A percentile compares a stretch with the other conserved stretches of the same genome.
phyloP scores from a whole-genome alignment of 2,113 vertebrate genomes.

The Aphyosemion australe region DNA sequence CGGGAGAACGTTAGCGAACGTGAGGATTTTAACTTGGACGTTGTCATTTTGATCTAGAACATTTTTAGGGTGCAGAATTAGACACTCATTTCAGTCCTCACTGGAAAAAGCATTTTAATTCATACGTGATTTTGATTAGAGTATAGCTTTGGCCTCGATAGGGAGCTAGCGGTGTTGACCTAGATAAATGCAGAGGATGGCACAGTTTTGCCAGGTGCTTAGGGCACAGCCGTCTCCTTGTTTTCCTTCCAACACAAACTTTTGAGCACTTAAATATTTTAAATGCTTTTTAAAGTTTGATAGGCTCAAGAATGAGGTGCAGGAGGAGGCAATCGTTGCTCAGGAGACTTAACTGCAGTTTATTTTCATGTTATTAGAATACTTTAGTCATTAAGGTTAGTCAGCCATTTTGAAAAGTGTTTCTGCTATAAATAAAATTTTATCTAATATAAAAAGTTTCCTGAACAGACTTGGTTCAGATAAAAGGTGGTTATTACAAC shows the following conservation, averaged over 20 bases:
- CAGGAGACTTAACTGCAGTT: slow-evolving; percentile 9
- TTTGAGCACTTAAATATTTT: slow-evolving; percentile 74
- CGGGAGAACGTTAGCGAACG: background rate
- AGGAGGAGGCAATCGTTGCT: slow-evolving; percentile 34
- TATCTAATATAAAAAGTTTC: no score
- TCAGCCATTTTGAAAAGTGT: no score
- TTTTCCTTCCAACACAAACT: slow-evolving; percentile 59
- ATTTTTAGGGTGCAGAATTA: slow-evolving; percentile 10
- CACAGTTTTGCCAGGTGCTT: slow-evolving; percentile 66
- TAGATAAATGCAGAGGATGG: slow-evolving; percentile 45
- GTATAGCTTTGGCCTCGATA: slow-evolving; percentile 38
- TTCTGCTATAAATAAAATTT: no score
- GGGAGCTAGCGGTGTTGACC: slow-evolving; percentile 36
- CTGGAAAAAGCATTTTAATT: slow-evolving; percentile 23
- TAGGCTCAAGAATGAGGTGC: slow-evolving; percentile 40
- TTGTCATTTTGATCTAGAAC: background rate
- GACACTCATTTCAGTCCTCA: slow-evolving; percentile 13
- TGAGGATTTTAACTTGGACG: slow-evolving; percentile 11
- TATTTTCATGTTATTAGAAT: no score
- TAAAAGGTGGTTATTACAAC: no score
- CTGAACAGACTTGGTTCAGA: no score
- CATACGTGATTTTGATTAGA: slow-evolving; percentile 46
- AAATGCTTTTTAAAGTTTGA: slow-evolving; percentile 73
- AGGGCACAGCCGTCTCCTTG: slow-evolving; percentile 48
- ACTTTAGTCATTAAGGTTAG: no score